Evolutionary conservation across 1,140 invertebrate genomes (phyloP), one percentile per base, ranked within the genome.

Genomic region (Eriocheir sinensis): DNA sequence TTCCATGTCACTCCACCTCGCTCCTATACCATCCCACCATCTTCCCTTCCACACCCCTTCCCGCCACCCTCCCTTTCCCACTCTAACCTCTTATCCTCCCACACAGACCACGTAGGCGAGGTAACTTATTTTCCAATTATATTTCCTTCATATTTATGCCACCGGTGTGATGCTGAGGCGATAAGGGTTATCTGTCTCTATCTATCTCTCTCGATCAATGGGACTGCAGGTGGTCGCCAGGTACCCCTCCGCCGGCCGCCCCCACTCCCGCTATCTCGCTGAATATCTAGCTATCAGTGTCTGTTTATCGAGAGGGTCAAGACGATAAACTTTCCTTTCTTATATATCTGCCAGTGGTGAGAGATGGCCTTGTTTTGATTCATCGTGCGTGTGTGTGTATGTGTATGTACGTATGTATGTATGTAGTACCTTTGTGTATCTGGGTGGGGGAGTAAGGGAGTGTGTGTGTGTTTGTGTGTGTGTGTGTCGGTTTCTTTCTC

Each of bases 101-200:
- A 72, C 60, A 72, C 60, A n/a, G 60, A n/a, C 60, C 60, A 72
- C 60, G 60, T 72, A 6, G 27, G 17, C 12, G 60, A 72, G 8
- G 60, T 72, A 72, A 72, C 60, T 72, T 72, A 72, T 72, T 72
- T 72, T 72, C 60, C 60, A 72, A 72, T 72, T 72, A 72, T 72
- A 72, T 72, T 72, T 72, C 60, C 60, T n/a, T 72, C 60, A n/a
- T 72, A 72, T 72, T 72, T 72, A 72, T 72, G 60, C 60, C 60
- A 72, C 60, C 27, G 12, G 27, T 72, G 27, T 72, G 60, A 72
- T 72, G 60, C 60, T 72, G 21, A 72, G 27, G 60, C 60, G 60
- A 72, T 72, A 72, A 72, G 60, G 60, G 27, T n/a, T 72, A 72
- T 72, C 60, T 72, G n/a, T 72, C 60, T n/a, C 60, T 72, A 72